phyloP scores from a whole-genome alignment of 2,113 vertebrate genomes.

The Okapia johnstoni region DNA sequence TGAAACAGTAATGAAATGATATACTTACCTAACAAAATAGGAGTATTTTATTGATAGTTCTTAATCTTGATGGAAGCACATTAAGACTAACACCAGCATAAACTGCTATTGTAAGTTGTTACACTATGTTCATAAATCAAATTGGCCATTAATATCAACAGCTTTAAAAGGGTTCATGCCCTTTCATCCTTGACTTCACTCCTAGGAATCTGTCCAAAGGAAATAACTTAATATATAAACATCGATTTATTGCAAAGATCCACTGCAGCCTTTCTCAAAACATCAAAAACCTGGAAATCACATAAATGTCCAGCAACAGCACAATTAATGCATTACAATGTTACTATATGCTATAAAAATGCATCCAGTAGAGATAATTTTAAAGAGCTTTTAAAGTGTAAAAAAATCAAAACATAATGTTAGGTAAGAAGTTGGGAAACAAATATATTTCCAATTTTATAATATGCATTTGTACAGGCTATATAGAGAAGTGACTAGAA shows the following conservation, averaged over 20 bases:
- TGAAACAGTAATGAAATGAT: neutral
- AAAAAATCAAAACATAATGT: neutral
- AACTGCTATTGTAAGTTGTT: neutral
- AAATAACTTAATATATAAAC: conserved; percentile 20
- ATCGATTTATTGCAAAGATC: conserved; percentile 21
- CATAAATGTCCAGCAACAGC: neutral
- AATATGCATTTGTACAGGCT: neutral
- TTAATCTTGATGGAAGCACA: neutral
- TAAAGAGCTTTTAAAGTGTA: neutral
- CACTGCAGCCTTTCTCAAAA: neutral
- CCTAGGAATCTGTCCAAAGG: conserved; percentile 29
- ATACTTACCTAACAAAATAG: neutral
- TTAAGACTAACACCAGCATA: neutral
- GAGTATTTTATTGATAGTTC: neutral
- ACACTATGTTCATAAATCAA: neutral
- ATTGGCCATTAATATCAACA: conserved; percentile 3
- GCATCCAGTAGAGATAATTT: neutral
- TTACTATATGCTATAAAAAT: neutral
- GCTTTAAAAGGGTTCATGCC: conserved; percentile 1
- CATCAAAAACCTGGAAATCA: conserved; percentile 9
- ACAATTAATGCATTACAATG: conserved; percentile 4
- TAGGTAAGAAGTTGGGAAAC: neutral
- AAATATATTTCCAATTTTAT: neutral
- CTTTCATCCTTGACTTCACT: conserved; percentile 28
- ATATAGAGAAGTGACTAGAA: neutral